Evolutionary conservation across 2,113 vertebrate genomes (phyloP).

Genomic region (Dipodomys ordii): DNA sequence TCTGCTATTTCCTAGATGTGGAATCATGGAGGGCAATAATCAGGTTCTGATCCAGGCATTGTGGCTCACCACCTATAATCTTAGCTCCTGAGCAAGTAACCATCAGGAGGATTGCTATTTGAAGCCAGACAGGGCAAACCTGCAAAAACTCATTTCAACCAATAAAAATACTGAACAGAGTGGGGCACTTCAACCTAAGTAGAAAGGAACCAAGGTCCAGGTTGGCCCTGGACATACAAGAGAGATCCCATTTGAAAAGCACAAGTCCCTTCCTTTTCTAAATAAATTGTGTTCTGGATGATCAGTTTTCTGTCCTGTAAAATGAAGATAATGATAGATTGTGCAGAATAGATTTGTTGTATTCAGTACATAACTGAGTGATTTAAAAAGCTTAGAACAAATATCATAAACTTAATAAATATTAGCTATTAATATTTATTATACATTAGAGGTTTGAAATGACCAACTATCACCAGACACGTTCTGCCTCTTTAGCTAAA

Average conservation of each 20-base stretch:
- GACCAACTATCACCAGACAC: not conserved
- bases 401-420: not conserved
- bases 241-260: too few species aligned
- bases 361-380: not conserved
- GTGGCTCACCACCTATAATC: too few species aligned
- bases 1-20: not conserved
- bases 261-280: too few species aligned
- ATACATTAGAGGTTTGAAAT: not conserved
- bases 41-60: too few species aligned
- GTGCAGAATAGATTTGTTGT: not conserved
- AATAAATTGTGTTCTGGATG: not conserved
- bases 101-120: too few species aligned
- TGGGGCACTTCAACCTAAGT: too few species aligned
- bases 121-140: too few species aligned
- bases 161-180: too few species aligned
- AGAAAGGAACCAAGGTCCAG: too few species aligned
- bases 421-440: not conserved
- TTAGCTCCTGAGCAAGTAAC: too few species aligned
- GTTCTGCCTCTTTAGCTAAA: not conserved
- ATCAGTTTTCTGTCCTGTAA: not conserved
- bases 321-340: not conserved
- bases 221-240: too few species aligned
- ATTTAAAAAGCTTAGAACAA: not conserved
- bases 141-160: too few species aligned
- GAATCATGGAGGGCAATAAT: not conserved